These are phyloP conservation scores for Anguilla anguilla DNA, from an alignment of 2,797 vertebrate genomes.

Conservation along the genomic window DNA sequence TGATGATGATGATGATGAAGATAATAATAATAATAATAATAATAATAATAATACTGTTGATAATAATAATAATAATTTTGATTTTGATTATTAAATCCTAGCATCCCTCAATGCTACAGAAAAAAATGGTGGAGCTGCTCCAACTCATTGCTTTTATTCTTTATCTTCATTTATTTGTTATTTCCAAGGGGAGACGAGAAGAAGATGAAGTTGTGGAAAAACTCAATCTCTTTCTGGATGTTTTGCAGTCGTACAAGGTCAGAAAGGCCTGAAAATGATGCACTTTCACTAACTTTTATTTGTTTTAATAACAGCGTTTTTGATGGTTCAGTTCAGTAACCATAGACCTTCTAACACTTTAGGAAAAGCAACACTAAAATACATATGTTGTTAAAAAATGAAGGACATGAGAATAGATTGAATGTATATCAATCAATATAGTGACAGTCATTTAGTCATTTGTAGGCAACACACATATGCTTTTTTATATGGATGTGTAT, in stretches of 20 bases:
- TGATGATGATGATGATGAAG: too few species aligned
- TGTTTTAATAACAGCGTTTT: neutral
- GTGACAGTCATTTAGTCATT: neutral
- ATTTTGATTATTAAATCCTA: constrained; percentile 5
- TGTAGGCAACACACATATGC: too few species aligned
- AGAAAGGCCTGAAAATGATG: constrained; percentile 51
- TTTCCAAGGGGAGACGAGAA: constrained; percentile 87
- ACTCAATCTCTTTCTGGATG: constrained; percentile 92
- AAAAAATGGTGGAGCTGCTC: constrained; percentile 11
- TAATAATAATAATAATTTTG: too few species aligned
- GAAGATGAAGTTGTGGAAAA: constrained; percentile 97
- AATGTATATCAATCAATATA: neutral
- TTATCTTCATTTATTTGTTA: constrained; percentile 47
- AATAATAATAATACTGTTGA: too few species aligned
- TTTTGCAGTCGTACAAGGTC: constrained; percentile 95
- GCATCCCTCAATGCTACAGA: neutral
- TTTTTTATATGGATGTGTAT: neutral
- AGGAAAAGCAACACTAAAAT: neutral
- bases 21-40: too few species aligned
- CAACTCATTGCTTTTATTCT: constrained; percentile 37
- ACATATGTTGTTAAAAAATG: neutral
- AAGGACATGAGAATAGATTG: neutral
- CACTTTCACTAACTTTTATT: neutral
- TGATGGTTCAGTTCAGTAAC: neutral
- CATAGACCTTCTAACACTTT: neutral